These are phyloP conservation scores for Telmatochromis brichardi DNA, from an alignment of 2,113 vertebrate genomes.

Conservation along the genomic window DNA sequence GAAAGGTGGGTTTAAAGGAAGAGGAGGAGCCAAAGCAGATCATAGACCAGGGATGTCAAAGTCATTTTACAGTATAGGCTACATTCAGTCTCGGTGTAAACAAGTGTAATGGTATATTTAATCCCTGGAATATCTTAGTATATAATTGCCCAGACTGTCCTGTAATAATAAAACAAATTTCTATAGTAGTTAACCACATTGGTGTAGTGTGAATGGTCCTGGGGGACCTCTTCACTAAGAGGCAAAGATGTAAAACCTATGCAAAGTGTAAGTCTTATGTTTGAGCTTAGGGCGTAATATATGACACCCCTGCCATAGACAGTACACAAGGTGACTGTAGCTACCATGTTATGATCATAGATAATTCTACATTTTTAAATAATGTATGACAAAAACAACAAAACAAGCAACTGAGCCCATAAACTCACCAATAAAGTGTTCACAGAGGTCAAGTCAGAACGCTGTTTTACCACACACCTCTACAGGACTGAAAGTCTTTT, in stretches of 20 bases:
- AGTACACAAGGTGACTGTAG: not conserved
- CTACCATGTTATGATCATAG: not conserved
- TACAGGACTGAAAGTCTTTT: not conserved
- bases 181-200: not conserved
- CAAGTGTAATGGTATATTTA: not conserved
- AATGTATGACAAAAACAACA: not conserved
- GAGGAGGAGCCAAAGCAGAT: not conserved
- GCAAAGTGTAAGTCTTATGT: not conserved
- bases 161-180: not conserved
- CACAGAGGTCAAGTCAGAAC: not conserved
- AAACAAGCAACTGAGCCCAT: not conserved
- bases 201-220: not conserved
- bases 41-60: not conserved
- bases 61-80: not conserved
- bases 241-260: not conserved
- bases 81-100: not conserved
- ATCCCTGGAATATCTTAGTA: not conserved
- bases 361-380: not conserved
- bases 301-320: not conserved
- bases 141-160: not conserved
- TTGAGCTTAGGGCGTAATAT: not conserved
- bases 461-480: not conserved
- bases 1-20: not conserved
- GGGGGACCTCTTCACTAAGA: not conserved
- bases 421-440: not conserved